phyloP scores from a whole-genome alignment of 2,888 invertebrate genomes.

The Drosophila peninsularis region DNA sequence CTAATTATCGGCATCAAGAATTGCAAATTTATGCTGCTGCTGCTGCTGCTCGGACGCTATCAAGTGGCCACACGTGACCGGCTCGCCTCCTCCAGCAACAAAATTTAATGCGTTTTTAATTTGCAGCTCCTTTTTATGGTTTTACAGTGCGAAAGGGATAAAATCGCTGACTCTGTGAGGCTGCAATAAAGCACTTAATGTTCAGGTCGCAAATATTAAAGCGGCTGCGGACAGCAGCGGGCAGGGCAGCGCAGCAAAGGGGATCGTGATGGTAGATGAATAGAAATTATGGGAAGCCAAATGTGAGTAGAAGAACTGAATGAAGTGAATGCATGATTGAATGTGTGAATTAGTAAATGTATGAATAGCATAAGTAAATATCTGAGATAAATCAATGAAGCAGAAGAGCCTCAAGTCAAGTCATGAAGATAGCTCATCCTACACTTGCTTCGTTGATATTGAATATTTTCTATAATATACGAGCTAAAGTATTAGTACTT shows the following conservation, averaged over 20 bases:
- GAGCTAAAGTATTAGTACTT: neutral
- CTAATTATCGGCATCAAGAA: constrained; percentile 57
- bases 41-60: constrained; percentile 24
- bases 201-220: constrained; percentile 34
- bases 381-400: neutral
- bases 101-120: constrained; percentile 71
- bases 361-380: neutral
- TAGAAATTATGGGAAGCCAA: neutral
- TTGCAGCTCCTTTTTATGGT: constrained; percentile 53
- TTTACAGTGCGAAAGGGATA: constrained; percentile 6
- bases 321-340: too few relatives aligned
- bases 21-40: constrained; percentile 46
- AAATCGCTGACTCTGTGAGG: constrained; percentile 56
- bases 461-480: too few relatives aligned
- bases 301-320: too few relatives aligned
- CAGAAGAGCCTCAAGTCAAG: neutral
- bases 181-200: constrained; percentile 50
- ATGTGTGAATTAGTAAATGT: neutral
- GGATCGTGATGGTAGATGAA: neutral
- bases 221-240: neutral
- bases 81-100: constrained; percentile 35
- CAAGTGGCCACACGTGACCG: constrained; percentile 55
- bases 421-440: too few relatives aligned
- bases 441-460: neutral
- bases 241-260: constrained; percentile 28